phyloP scores from a whole-genome alignment of 1,140 invertebrate genomes.

The Zaprionus lachaisei region DNA sequence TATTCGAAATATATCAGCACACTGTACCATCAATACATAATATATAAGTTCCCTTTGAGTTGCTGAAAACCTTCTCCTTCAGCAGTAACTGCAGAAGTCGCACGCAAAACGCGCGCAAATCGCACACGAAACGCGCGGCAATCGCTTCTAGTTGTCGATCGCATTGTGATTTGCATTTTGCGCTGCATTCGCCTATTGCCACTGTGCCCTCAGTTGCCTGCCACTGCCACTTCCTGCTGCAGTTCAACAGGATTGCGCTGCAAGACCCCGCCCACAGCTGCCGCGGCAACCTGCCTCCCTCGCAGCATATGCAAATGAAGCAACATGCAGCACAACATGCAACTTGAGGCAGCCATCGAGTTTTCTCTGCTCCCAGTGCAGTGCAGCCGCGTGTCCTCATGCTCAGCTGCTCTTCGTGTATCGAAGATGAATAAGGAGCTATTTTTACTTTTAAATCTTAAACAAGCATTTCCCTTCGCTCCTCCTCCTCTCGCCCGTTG shows the following conservation, averaged over 20 bases:
- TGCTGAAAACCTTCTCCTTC: not conserved
- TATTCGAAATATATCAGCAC: too few species aligned
- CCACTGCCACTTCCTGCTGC: constrained; percentile 7
- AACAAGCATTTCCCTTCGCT: constrained; percentile 48
- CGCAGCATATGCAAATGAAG: constrained; percentile 72
- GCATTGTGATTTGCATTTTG: constrained; percentile 44
- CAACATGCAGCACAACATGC: constrained; percentile 78
- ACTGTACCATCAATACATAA: too few species aligned
- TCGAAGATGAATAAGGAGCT: constrained; percentile 82
- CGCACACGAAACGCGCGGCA: constrained; percentile 9
- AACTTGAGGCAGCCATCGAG: constrained; percentile 38
- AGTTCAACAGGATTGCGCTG: constrained; percentile 21
- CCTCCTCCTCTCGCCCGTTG: not conserved
- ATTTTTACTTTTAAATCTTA: constrained; percentile 83
- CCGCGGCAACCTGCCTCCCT: constrained; percentile 15
- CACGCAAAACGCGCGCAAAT: not conserved
- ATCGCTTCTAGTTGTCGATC: not conserved
- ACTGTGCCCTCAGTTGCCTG: constrained; percentile 19
- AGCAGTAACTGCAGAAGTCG: not conserved
- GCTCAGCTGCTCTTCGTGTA: constrained; percentile 38
- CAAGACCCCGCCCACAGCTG: constrained; percentile 11
- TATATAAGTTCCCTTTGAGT: not conserved
- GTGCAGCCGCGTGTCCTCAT: not conserved
- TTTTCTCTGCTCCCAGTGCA: not conserved
- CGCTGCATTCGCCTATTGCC: constrained; percentile 44